Evolutionary conservation across 2,888 invertebrate species (phyloP), one percentile per base, ranked within the genome.

Genomic region (Hydrotaea cyrtoneurina): DNA sequence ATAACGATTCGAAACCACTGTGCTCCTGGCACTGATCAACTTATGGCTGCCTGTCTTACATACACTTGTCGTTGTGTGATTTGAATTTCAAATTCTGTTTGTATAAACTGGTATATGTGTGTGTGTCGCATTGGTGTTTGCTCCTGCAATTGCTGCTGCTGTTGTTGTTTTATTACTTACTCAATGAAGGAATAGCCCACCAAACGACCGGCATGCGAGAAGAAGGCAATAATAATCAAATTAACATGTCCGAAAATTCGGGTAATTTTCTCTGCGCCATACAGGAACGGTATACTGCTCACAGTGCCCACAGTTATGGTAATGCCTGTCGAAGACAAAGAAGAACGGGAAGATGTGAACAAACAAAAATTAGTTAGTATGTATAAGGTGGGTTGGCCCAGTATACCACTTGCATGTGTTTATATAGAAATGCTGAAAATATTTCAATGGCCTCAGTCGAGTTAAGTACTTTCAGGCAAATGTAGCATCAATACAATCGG

Each of bases 101-200:
- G 13, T n/a, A 72, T 50, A 13, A 3, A 2, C 50, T n/a, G 15
- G 50, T 50, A n/a, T 19, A 15, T 46, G 13, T n/a, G 10, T 39
- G 66, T 66, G n/a, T 36, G 36, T 66, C 26, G 19, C n/a, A 17
- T 53, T 36, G 7, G 66, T 72, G 26, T 75, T 81, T 69, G 31
- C 31, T 31, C 31, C 31, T 31, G 31, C 31, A 4, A 7, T 72
- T 17, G n/a, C 13, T 23, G 0, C 17, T 57, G 71, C 19, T 72
- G 80, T 81, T 69, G 62, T 62, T 62, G 69, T 69, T 69, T 31
- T 39, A 69, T 69, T 80, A 90, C 91, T 95, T 93, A 96, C 96
- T 96, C 96, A 87, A 97, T 97, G 89, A 96, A 95, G 19, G 97
- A 97, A 92, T 97, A 97, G 85, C 96, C 96, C 88, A 96, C 95